Evolutionary conservation across 2,797 vertebrate species (phyloP).

Genomic region (Diglossa cyanea): DNA sequence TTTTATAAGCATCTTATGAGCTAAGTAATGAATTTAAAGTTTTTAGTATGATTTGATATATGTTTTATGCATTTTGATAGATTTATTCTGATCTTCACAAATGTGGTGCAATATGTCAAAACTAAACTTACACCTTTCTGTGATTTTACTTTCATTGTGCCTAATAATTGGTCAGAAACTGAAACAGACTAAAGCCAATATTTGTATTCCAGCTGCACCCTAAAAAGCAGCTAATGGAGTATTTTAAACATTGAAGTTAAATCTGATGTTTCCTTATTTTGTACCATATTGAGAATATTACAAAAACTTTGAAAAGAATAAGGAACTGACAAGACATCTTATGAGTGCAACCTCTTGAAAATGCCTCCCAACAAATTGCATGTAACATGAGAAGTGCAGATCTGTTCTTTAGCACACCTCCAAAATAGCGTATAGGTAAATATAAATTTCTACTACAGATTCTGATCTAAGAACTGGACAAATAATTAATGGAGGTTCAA

Average conservation of each 20-base stretch:
- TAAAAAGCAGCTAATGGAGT: not conserved
- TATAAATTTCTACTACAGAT: not conserved
- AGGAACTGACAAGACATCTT: not conserved
- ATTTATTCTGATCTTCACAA: not conserved
- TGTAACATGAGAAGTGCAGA: not conserved
- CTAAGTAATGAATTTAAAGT: not conserved
- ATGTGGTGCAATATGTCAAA: not conserved
- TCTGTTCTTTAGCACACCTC: not conserved
- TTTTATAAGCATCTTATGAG: not conserved
- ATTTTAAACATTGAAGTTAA: not conserved
- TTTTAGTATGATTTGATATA: not conserved
- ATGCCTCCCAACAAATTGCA: not conserved
- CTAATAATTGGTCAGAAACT: not conserved
- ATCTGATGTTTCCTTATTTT: not conserved
- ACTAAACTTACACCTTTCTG: not conserved
- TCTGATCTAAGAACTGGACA: not conserved
- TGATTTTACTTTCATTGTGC: not conserved
- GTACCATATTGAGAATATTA: not conserved
- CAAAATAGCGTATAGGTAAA: not conserved
- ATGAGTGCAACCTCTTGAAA: not conserved
- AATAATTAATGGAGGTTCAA: not conserved
- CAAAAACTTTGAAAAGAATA: not conserved
- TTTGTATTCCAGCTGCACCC: not conserved
- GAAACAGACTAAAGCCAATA: not conserved
- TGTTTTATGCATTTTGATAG: not conserved